Base-by-base conservation (phyloP, 2,797 vertebrate genomes). In the Paedocypris micromegethes region DNA sequence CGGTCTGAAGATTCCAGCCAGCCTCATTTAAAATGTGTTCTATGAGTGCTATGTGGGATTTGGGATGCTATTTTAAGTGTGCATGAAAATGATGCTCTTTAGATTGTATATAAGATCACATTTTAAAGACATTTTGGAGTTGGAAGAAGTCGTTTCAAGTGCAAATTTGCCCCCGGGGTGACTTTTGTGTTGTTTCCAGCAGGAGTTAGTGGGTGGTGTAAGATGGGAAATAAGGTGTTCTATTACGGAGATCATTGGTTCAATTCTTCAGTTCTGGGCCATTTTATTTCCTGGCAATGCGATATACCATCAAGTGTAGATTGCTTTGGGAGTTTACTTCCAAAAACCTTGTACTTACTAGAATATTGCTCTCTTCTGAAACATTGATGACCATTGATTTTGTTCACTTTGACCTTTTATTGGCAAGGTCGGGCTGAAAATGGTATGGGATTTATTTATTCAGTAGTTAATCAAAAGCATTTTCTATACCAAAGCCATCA, bases 1-100 rank as follows among this genome's bases (percentile, higher is more conserved):
- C 9, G 64, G 60, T 69, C 73, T 68, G 50, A 60, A 72, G 61
- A 64, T 72, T 53, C 6, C 50, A 69, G 58, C 42, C n/a, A 6
- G 53, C 47, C 46, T 58, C 51, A 43, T 63, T 65, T 64, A 44
- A 64, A 45, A 47, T 6, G 41, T 64, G 41, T 52, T 64, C 51
- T 8, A 2, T 48, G 58, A 59, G 49, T 62, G 64, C 59, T 68
- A 61, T 50, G 42, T 60, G 49, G 23, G 43, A 69, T 57, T 54
- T 65, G 51, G 4, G 9, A 57, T 57, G 46, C 61, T 65, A 9
- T 38, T 75, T 37, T 69, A 65, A 65, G 66, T 65, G 59, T 62
- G 49, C 42, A 40, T 62, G 40, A 44, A 40, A 2, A 7, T 43
- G 43, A 55, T 72, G 70, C 46, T 72, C 43, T 45, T 58, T 69